Evolutionary conservation across 2,113 vertebrate genomes (phyloP), one percentile per base, ranked within the genome.

Genomic region (Chloroceryle aenea): DNA sequence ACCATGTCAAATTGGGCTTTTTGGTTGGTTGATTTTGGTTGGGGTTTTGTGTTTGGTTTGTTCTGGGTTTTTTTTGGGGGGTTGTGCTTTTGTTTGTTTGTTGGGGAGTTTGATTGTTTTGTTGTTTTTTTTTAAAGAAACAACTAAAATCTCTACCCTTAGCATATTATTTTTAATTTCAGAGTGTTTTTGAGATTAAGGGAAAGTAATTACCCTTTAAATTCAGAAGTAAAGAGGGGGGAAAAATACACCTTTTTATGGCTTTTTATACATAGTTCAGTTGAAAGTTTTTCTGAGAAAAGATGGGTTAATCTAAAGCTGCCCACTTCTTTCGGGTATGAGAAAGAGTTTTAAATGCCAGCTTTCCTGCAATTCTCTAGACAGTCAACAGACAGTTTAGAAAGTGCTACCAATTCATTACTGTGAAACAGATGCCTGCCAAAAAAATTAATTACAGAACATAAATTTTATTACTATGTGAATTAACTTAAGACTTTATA

Each of bases 401-500:
- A 78, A 93, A 87, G 67, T 86, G 90, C 83, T 85, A 97, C 92
- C 72, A 94, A 90, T 90, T 96, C 95, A 96, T 94, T 96, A 95
- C 93, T 84, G 83, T 74, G 56, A 93, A 96, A 92, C 83, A 96
- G 95, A 95, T 84, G 93, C 64, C 76, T 93, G 92, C 95, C 92
- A 97, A 94, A 96, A 95, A 96, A 94, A 96, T 89, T 96, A 94
- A 96, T 94, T 96, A 92, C 50, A 78, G 75, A 91, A 94, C 83
- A 84, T 93, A 92, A 86, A 87, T 75, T 95, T 94, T 95, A 97
- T 95, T 96, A 96, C 83, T 93, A 40, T 40, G 50, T 64, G 94
- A 96, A 94, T 94, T 92, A 95, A 78, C 86, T 87, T 68, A 84
- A 96, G 82, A 36, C 56, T 91, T 90, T 19, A 59, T 56, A 93